Base-by-base conservation (phyloP, 2,113 vertebrate species). In the Gallinago paraguaiae region DNA sequence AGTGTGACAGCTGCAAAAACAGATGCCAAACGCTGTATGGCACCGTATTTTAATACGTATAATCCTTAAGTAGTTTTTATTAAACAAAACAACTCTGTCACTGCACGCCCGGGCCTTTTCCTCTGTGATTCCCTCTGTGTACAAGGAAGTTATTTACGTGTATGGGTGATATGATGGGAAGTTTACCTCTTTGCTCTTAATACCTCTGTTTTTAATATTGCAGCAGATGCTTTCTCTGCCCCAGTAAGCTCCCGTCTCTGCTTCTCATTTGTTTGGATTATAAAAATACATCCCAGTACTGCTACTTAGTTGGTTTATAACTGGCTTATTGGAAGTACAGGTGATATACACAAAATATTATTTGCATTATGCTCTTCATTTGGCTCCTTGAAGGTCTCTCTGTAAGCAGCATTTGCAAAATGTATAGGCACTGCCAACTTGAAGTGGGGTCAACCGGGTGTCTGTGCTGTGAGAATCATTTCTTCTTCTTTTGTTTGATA, bases 1-100 rank as follows among this genome's bases (percentile, higher is more conserved):
- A 11, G 67, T 56, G 67, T 94, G 94, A 95, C 96, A 97, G 94
- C 96, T 96, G 96, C 87, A 80, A 88, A 91, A 96, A 48, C 95
- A 96, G 95, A 96, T 94, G 96, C 91, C 94, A 95, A 65, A 59
- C 54, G 84, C 83, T 80, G 59, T 85, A 90, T 27, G 78, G 71
- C 59, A 41, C 76, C 0, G 0, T 71, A 86, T 82, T 95, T 94
- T 91, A 69, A 64, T 82, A 39, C 79, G 72, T 82, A 43, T 86
- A 89, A 91, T 68, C 20, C 76, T 65, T 24, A 78, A 84, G 53
- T 8, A 59, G 56, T 60, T 78, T 84, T 16, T 86, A 69, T 91
- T 53, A 86, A 84, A 60, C 56, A 84, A 75, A 92, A 33, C 1
- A 3, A n/a, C 22, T 19, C 64, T 92, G 57, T 20, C 35, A 12